Conservation (phyloP, 1,140 invertebrate species). For the Cydia pomonella region DNA sequence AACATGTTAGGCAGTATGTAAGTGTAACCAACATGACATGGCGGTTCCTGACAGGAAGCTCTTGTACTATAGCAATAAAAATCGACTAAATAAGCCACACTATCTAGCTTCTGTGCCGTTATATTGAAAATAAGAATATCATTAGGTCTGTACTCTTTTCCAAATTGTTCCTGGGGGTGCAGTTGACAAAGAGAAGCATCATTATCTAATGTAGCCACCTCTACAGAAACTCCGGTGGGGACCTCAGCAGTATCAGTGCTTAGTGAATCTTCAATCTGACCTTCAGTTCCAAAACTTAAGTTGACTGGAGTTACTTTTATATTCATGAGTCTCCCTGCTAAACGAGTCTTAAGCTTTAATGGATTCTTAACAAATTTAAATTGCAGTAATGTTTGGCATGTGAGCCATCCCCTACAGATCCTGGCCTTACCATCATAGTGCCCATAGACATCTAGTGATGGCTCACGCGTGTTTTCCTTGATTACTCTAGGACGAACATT, state of each 20-base stretch:
- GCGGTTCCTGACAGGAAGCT: constrained; percentile 83
- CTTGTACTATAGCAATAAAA: constrained; percentile 83
- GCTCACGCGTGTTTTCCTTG: constrained; percentile 53
- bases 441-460: constrained; percentile 83
- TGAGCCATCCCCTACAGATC: constrained; percentile 93
- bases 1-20: constrained; percentile 87
- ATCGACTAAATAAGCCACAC: constrained; percentile 86
- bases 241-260: constrained; percentile 81
- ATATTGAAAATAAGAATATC: constrained; percentile 92
- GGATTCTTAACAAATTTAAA: constrained; percentile 93
- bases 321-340: constrained; percentile 83
- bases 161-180: constrained; percentile 90
- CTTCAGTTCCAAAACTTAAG: constrained; percentile 78
- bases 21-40: constrained; percentile 92
- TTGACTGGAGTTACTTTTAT: constrained; percentile 91
- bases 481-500: constrained; percentile 85
- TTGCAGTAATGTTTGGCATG: constrained; percentile 91
- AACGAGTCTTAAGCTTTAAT: constrained; percentile 90
- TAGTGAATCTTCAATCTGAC: constrained; percentile 76
- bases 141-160: constrained; percentile 85
- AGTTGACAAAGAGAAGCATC: constrained; percentile 83
- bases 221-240: constrained; percentile 80
- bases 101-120: constrained; percentile 87
- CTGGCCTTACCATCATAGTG: constrained; percentile 83
- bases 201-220: constrained; percentile 82